phyloP scores from a whole-genome alignment of 2,113 vertebrate genomes.

The Ciconia boyciana region DNA sequence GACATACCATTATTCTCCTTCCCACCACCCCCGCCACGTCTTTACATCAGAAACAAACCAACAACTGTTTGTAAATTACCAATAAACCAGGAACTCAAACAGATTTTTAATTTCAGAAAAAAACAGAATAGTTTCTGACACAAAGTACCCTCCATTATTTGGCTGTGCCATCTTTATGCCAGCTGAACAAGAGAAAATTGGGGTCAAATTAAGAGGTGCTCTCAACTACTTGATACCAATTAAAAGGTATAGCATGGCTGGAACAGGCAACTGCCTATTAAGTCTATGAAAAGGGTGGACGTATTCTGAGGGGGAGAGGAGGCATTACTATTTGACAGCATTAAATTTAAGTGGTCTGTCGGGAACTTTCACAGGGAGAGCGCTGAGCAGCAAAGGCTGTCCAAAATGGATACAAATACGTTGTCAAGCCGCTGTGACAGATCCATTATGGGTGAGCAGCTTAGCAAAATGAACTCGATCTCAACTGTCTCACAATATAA shows the following conservation, averaged over 20 bases:
- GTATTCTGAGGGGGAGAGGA: neutral
- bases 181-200: neutral
- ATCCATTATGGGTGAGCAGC: slow-evolving; percentile 27
- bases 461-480: slow-evolving; percentile 31
- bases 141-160: neutral
- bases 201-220: neutral
- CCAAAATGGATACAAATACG: slow-evolving; percentile 32
- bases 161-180: neutral
- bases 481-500: slow-evolving; percentile 22
- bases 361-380: neutral
- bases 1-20: neutral
- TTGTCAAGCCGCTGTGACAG: neutral
- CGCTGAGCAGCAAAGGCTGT: neutral
- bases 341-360: neutral
- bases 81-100: neutral
- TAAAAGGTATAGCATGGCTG: neutral
- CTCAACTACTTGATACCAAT: neutral
- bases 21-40: rapidly evolving
- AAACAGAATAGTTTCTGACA: neutral
- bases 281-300: neutral
- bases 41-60: neutral
- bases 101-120: neutral
- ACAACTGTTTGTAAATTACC: neutral
- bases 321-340: neutral
- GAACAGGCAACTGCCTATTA: neutral